phyloP scores from a whole-genome alignment of 2,888 invertebrate genomes.

The Charanyca ferruginea region DNA sequence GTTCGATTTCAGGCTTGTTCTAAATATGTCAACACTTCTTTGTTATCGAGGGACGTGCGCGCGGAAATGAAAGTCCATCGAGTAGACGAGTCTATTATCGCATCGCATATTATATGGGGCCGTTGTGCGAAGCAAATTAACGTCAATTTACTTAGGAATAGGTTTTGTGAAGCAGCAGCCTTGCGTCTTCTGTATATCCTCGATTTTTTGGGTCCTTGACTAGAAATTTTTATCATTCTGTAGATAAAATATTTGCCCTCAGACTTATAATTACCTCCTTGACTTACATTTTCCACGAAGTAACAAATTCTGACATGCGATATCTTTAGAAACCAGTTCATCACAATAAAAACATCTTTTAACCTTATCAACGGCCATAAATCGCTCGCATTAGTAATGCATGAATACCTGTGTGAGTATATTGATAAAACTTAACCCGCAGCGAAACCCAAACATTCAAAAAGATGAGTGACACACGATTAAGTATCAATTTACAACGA shows the following conservation, averaged over 20 bases:
- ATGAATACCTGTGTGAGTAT: slow-evolving; percentile 40
- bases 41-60: slow-evolving; percentile 88
- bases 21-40: slow-evolving; percentile 91
- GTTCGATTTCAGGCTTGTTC: slow-evolving; percentile 91
- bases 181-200: neutral
- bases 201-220: neutral
- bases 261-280: neutral
- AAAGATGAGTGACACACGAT: slow-evolving; percentile 61
- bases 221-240: neutral
- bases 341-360: slow-evolving; percentile 41
- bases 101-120: slow-evolving; percentile 82
- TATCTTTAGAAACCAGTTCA: slow-evolving; percentile 42
- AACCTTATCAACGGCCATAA: slow-evolving; percentile 39
- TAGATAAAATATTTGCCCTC: neutral
- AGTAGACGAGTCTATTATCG: slow-evolving; percentile 86
- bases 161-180: neutral
- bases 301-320: slow-evolving; percentile 6
- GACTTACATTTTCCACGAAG: slow-evolving; percentile 9
- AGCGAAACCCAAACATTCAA: slow-evolving; percentile 45
- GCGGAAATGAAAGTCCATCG: slow-evolving; percentile 90
- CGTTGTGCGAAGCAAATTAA: slow-evolving; percentile 72
- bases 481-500: slow-evolving; percentile 52
- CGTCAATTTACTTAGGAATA: slow-evolving; percentile 44
- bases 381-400: slow-evolving; percentile 48
- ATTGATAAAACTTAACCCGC: slow-evolving; percentile 46